Base-by-base conservation (phyloP, 2,113 vertebrate species). In the Cairina moschata region DNA sequence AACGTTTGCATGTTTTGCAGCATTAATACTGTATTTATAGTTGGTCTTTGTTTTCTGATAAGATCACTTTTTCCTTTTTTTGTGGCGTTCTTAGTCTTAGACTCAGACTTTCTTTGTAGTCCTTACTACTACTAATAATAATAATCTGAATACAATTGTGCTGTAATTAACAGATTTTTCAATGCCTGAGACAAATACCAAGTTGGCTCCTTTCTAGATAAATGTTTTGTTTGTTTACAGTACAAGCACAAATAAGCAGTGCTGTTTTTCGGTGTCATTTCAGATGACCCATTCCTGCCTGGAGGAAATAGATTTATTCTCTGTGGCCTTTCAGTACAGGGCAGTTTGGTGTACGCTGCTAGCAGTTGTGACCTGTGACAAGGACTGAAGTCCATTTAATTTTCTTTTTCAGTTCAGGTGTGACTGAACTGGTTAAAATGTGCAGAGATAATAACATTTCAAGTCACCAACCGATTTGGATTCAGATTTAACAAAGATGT, bases 251-350 rank as follows among this genome's bases (percentile, higher is more conserved):
- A 72, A 8, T 44, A 32, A 77, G 46, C n/a, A 1, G 14, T n/a
- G 1, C 13, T 34, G 36, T 1, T 12, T 56, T 52, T 63, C 17
- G 25, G 21, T 31, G 17, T 54, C 13, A 4, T 66, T 52, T 73
- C 62, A 32, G 67, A 25, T 16, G 66, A 77, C 32, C 75, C 48
- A 6, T 54, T 71, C 50, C 38, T 81, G 38, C 42, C 56, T 15
- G 28, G 9, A 25, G 52, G 60, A 42, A 25, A 10, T 3, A 2
- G 1, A 2, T 42, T 83, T 25, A 17, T 15, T 0, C 32, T 62
- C 4, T 2, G 36, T 38, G 55, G 31, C 56, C 8, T 0, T 38
- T 63, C 34, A 4, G 32, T 17, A 5, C 17, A 0, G 9, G 66
- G n/a, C 13, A 0, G 65, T 56, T 7, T 22, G 4, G 21, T 6